These are phyloP conservation scores for Danionella cerebrum DNA, from an alignment of 2,113 vertebrate genomes.

Conservation along the genomic window DNA sequence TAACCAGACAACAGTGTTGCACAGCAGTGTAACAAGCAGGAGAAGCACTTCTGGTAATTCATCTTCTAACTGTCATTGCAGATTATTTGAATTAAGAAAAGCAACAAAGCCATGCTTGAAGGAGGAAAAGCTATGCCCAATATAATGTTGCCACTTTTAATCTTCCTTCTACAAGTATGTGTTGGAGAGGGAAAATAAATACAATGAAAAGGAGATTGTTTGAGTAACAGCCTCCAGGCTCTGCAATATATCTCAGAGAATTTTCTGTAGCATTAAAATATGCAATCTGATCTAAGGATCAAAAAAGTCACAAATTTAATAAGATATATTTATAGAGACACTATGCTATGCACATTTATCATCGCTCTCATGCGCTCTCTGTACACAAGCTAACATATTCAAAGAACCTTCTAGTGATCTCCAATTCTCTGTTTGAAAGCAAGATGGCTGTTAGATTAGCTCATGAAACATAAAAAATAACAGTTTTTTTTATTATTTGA, in stretches of 20 bases:
- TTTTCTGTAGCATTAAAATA: conserved; percentile 17
- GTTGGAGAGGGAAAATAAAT: conserved; percentile 25
- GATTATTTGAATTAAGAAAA: conserved; percentile 51
- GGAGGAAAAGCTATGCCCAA: conserved; percentile 32
- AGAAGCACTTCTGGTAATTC: conserved; percentile 45
- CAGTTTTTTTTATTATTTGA: too few relatives aligned
- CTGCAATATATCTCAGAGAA: conserved; percentile 15
- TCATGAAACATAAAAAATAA: background rate
- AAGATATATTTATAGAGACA: conserved; percentile 12
- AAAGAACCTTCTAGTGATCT: background rate
- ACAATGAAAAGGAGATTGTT: conserved; percentile 30
- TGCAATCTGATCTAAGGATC: conserved; percentile 14
- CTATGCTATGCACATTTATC: conserved; percentile 3
- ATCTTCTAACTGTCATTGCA: conserved; percentile 50
- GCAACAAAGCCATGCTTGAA: conserved; percentile 28
- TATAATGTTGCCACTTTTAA: conserved; percentile 58
- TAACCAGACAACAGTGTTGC: conserved; percentile 48
- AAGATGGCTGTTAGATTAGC: background rate
- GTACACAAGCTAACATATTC: background rate
- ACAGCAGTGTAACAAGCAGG: conserved; percentile 37
- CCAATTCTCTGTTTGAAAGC: too few relatives aligned
- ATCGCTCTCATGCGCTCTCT: background rate
- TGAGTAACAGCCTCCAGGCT: conserved; percentile 10
- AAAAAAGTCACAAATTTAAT: conserved; percentile 9
- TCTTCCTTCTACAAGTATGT: conserved; percentile 34